Evolutionary conservation across 2,113 vertebrate genomes (phyloP).

Genomic region (Boulengeromyrus knoepffleri): DNA sequence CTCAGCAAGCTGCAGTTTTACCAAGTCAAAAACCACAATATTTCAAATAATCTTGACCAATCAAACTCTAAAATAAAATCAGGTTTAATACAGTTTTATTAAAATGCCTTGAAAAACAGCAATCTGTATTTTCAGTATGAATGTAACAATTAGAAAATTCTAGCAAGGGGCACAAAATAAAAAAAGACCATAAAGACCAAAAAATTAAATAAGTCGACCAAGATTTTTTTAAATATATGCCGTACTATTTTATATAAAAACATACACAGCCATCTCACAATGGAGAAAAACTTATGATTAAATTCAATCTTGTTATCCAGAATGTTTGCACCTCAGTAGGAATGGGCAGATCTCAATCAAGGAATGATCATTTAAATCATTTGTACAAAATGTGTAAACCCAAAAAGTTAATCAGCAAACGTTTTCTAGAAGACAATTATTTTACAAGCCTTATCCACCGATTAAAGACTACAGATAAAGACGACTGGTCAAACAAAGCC

Average conservation of each 20-base stretch:
- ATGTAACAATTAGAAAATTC: slow-evolving; percentile 55
- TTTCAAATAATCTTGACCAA: not conserved
- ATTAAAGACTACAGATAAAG: not conserved
- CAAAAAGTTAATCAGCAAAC: not conserved
- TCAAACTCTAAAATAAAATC: not conserved
- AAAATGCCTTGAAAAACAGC: slow-evolving; percentile 66
- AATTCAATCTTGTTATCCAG: not conserved
- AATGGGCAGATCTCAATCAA: not conserved
- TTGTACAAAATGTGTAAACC: not conserved
- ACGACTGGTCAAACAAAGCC: not conserved
- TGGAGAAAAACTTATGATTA: not conserved
- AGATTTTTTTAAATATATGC: not conserved
- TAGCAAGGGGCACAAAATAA: slow-evolving; percentile 10
- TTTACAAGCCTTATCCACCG: not conserved
- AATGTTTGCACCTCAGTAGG: slow-evolving; percentile 1
- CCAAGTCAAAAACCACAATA: not conserved
- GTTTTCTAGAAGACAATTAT: not conserved
- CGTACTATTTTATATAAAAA: slow-evolving; percentile 3
- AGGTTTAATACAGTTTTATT: slow-evolving; percentile 49
- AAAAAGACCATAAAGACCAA: not conserved
- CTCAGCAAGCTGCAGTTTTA: not conserved
- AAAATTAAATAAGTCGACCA: slow-evolving; percentile 6
- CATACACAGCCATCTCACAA: not conserved
- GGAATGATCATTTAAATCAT: slow-evolving; percentile 4
- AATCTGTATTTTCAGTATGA: slow-evolving; percentile 50